Conservation (phyloP, 2,113 vertebrate species). For the Rattus norvegicus region DNA sequence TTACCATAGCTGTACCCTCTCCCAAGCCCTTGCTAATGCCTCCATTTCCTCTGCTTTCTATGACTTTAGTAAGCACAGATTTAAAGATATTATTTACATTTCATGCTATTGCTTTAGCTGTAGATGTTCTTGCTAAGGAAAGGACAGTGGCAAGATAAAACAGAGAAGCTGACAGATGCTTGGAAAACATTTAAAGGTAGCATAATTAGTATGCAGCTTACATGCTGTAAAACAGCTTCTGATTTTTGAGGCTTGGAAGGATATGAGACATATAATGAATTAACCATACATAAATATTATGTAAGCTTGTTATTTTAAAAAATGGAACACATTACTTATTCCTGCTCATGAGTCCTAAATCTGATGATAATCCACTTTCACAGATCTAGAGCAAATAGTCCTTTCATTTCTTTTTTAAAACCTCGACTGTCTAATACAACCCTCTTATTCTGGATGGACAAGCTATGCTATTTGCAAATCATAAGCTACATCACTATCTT, state of each 20-base stretch:
- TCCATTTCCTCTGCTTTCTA: background rate
- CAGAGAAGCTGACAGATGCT: background rate
- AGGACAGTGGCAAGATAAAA: too few relatives aligned
- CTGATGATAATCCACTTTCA: background rate
- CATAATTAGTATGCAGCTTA: background rate
- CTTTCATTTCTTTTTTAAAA: too few relatives aligned
- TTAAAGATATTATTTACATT: background rate
- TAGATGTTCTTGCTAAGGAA: background rate
- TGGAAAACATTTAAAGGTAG: background rate
- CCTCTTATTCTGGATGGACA: background rate
- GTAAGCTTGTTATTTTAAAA: background rate
- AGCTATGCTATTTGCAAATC: background rate
- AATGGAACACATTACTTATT: background rate
- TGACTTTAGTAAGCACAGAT: background rate
- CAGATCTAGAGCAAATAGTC: background rate
- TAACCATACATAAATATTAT: background rate
- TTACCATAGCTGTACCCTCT: background rate
- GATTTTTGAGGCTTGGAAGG: background rate
- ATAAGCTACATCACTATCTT: fast-evolving
- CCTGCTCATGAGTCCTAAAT: fast-evolving
- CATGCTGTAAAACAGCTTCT: background rate
- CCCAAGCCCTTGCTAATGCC: fast-evolving
- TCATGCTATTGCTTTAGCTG: background rate
- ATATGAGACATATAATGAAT: background rate
- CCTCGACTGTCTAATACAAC: background rate